phyloP scores from a whole-genome alignment of 2,797 vertebrate species.

The Lacerta bilineata region DNA sequence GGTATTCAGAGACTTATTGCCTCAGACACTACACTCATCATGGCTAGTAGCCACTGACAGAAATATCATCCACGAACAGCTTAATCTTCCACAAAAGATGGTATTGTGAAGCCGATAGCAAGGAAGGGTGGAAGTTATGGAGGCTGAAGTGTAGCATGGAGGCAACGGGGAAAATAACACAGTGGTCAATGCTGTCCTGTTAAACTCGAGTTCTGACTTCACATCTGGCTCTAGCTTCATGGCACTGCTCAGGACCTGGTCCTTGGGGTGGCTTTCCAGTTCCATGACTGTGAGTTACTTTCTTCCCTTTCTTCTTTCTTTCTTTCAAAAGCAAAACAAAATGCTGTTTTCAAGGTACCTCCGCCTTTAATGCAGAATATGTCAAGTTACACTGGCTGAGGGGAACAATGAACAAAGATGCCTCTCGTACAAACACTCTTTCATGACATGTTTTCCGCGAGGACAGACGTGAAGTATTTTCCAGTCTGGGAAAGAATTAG shows the following conservation, averaged over 20 bases:
- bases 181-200: not conserved
- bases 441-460: not conserved
- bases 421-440: constrained; percentile 27
- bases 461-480: constrained; percentile 15
- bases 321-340: not conserved
- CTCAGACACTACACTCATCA: no score
- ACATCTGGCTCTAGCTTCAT: no score
- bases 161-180: not conserved
- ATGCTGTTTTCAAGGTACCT: not conserved
- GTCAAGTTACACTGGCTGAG: not conserved
- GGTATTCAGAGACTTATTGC: no score
- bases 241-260: not conserved
- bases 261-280: not conserved
- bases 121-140: not conserved
- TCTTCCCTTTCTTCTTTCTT: not conserved
- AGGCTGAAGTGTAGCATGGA: not conserved
- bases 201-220: no score
- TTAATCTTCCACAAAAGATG: no score
- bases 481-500: constrained; percentile 27
- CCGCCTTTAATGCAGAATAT: constrained; percentile 11
- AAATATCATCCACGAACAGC: no score
- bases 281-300: no score
- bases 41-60: no score
- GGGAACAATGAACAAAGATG: constrained; percentile 35
- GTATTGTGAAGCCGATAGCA: not conserved